These are phyloP conservation scores for Neosilurus mollespiculum DNA, from an alignment of 2,797 vertebrate genomes.

Conservation along the genomic window DNA sequence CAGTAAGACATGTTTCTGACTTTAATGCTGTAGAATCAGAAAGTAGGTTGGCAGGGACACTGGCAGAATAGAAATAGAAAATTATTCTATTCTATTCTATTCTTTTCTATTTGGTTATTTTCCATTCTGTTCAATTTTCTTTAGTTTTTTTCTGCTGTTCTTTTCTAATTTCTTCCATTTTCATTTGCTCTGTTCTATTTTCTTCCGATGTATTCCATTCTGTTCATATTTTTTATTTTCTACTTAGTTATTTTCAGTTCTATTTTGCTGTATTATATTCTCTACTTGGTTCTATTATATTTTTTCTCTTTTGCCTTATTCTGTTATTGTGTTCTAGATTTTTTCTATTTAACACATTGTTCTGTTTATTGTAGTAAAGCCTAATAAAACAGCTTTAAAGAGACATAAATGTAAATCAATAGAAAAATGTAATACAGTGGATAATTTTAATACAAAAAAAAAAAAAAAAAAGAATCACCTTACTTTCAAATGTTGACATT, in stretches of 20 bases:
- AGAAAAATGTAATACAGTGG: not conserved
- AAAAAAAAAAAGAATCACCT: not conserved
- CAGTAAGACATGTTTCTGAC: slow-evolving; percentile 85
- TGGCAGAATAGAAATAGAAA: not conserved
- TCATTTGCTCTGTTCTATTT: not conserved
- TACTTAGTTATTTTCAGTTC: not conserved
- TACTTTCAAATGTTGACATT: no score
- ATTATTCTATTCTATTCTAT: not conserved
- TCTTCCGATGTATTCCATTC: not conserved
- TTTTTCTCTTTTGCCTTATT: not conserved
- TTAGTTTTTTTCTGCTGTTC: not conserved
- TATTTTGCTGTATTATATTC: not conserved
- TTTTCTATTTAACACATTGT: not conserved
- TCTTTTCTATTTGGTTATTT: not conserved
- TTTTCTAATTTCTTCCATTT: not conserved
- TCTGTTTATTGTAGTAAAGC: not conserved
- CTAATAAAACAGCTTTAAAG: not conserved
- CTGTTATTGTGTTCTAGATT: not conserved
- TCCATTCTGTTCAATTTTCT: not conserved
- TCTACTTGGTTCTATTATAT: not conserved
- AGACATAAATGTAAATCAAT: not conserved
- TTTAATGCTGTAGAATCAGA: slow-evolving; percentile 18
- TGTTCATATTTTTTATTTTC: not conserved
- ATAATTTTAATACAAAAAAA: not conserved
- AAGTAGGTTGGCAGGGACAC: not conserved